Conservation (phyloP, 2,888 invertebrate genomes). For the Serripes groenlandicus region DNA sequence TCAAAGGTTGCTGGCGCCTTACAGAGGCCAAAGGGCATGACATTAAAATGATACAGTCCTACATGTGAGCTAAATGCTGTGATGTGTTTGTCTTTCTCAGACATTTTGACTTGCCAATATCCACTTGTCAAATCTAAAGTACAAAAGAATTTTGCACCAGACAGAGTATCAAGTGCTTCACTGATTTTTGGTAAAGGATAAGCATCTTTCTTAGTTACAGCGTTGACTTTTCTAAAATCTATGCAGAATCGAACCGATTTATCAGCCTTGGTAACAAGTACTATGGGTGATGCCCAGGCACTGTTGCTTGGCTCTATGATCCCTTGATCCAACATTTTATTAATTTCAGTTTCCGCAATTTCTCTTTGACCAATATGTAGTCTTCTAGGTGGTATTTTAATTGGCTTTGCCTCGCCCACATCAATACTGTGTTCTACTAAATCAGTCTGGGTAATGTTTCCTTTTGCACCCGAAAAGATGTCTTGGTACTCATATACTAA, state of each 20-base stretch:
- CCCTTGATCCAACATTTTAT: conserved; percentile 47
- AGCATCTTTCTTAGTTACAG: conserved; percentile 47
- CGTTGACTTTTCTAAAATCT: conserved; percentile 49
- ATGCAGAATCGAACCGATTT: conserved; percentile 44
- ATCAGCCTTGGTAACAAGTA: conserved; percentile 42
- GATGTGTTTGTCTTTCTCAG: conserved; percentile 21
- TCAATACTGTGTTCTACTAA: conserved; percentile 56
- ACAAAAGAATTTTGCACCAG: conserved; percentile 47
- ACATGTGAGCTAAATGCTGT: conserved; percentile 46
- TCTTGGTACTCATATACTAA: conserved; percentile 35
- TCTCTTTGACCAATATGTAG: conserved; percentile 40
- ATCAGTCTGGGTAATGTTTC: conserved; percentile 26
- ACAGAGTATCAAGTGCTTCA: conserved; percentile 45
- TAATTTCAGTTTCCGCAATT: conserved; percentile 45
- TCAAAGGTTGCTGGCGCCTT: no score
- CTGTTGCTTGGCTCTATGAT: conserved; percentile 56
- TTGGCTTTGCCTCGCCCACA: conserved; percentile 47
- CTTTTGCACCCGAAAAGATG: conserved; percentile 21
- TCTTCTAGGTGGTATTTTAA: conserved; percentile 56
- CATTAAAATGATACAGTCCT: conserved; percentile 42
- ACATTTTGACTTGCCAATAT: conserved; percentile 60
- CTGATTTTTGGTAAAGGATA: conserved; percentile 50
- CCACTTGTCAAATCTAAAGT: conserved; percentile 51
- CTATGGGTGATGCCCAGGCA: conserved; percentile 50
- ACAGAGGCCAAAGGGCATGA: no score